Conservation (phyloP, 2,888 invertebrate genomes). For the Cantharis nigra region DNA sequence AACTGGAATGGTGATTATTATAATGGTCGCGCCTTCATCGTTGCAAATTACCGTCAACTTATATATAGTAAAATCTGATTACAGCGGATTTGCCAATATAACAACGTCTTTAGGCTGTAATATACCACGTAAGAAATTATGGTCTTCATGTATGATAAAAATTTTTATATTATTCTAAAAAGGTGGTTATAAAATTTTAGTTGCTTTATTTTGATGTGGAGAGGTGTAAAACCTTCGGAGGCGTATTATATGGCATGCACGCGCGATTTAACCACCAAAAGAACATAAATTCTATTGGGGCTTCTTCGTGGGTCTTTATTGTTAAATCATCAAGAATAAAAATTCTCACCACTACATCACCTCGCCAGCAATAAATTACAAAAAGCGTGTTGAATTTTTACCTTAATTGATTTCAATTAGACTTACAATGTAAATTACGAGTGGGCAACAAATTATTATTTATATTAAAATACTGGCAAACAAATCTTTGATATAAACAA, state of each 20-base stretch:
- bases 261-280: neutral
- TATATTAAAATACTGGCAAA: neutral
- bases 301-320: neutral
- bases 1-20: slow-evolving; percentile 8
- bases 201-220: neutral
- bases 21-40: slow-evolving; percentile 17
- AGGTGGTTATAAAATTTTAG: neutral
- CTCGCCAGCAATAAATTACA: neutral
- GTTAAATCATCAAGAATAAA: neutral
- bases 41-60: slow-evolving; percentile 18
- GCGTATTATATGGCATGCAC: neutral
- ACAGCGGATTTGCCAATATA: slow-evolving; percentile 7
- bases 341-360: neutral
- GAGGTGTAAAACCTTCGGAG: neutral
- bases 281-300: neutral
- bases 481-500: neutral
- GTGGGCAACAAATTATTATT: neutral
- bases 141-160: neutral
- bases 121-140: slow-evolving; percentile 15
- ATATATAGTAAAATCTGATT: slow-evolving; percentile 2
- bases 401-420: neutral
- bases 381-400: neutral
- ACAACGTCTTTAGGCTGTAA: slow-evolving; percentile 18
- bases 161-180: neutral
- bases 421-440: neutral